Evolutionary conservation across 2,888 invertebrate genomes (phyloP).

Genomic region (Caenorhabditis uteleia): DNA sequence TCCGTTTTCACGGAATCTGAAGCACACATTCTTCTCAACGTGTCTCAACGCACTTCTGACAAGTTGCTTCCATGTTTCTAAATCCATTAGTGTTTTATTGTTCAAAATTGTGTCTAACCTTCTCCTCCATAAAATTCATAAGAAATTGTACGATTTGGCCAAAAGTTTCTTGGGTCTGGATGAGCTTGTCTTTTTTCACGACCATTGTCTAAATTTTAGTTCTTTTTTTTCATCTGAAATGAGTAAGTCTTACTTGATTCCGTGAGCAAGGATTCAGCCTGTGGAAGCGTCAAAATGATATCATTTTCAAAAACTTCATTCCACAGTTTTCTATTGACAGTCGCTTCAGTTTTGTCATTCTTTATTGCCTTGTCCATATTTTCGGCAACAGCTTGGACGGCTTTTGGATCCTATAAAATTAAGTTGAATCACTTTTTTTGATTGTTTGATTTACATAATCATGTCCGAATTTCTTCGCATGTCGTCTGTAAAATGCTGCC

Average conservation of each 20-base stretch:
- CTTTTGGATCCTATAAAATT: conserved; percentile 34
- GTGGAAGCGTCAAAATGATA: conserved; percentile 62
- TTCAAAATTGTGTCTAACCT: neutral
- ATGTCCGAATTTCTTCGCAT: conserved; percentile 54
- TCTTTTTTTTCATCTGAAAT: neutral
- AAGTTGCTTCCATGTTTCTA: conserved; percentile 56
- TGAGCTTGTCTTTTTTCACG: conserved; percentile 58
- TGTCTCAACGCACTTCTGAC: conserved; percentile 58
- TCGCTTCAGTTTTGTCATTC: conserved; percentile 65
- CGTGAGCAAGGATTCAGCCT: conserved; percentile 57
- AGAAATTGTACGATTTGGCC: conserved; percentile 56
- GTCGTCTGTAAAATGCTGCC: conserved; percentile 49
- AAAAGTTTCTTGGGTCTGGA: conserved; percentile 52
- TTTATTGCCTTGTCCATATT: conserved; percentile 28
- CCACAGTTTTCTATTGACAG: conserved; percentile 55
- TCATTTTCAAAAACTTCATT: conserved; percentile 66
- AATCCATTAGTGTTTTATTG: neutral
- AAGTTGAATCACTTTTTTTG: neutral
- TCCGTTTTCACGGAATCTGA: conserved; percentile 62
- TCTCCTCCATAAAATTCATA: conserved; percentile 53
- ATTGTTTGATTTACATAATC: conserved; percentile 48
- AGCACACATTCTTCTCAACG: conserved; percentile 62
- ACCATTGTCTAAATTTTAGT: conserved; percentile 11
- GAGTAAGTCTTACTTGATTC: conserved; percentile 42
- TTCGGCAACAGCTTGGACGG: conserved; percentile 31